Percentiles rank a stretch among this genome's conserved stretches.
Evolutionary conservation across 2,888 invertebrate species (phyloP).

Genomic region (Epirrhoe tristata): DNA sequence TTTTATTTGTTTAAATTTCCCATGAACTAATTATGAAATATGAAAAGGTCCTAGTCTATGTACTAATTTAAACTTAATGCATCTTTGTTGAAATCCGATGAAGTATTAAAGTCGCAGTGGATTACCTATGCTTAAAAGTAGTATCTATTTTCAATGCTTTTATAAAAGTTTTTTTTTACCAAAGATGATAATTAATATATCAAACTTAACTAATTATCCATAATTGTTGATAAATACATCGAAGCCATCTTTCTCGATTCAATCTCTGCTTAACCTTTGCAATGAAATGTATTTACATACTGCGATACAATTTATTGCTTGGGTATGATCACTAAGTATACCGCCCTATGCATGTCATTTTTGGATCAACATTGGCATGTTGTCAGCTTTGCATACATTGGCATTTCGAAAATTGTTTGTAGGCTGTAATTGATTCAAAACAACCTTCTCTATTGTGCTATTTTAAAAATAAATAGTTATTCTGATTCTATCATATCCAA

Average conservation of each 20-base stretch:
- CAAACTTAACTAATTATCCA: too few relatives aligned
- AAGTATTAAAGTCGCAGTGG: too few relatives aligned
- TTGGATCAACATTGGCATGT: constrained; percentile 14
- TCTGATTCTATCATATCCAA: background rate
- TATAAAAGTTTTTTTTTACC: too few relatives aligned
- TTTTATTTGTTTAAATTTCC: background rate
- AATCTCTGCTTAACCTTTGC: too few relatives aligned
- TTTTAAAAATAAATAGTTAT: background rate
- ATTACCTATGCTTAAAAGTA: too few relatives aligned
- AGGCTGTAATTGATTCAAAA: background rate
- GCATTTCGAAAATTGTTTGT: background rate
- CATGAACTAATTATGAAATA: background rate
- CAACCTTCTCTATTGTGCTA: background rate
- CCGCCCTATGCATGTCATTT: constrained; percentile 24
- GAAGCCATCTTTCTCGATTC: too few relatives aligned
- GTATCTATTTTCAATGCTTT: too few relatives aligned
- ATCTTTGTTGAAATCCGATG: too few relatives aligned
- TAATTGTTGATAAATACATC: too few relatives aligned
- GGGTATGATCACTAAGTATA: constrained; percentile 1
- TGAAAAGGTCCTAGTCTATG: too few relatives aligned
- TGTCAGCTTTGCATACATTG: constrained; percentile 23
- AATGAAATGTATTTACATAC: constrained; percentile 5
- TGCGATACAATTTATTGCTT: constrained; percentile 5
- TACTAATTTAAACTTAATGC: too few relatives aligned
- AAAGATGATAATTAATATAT: too few relatives aligned